A percentile compares a stretch with the other conserved stretches of the same genome.
Conservation (phyloP, 2,888 invertebrate species). For the Dolichopus griseipennis region DNA sequence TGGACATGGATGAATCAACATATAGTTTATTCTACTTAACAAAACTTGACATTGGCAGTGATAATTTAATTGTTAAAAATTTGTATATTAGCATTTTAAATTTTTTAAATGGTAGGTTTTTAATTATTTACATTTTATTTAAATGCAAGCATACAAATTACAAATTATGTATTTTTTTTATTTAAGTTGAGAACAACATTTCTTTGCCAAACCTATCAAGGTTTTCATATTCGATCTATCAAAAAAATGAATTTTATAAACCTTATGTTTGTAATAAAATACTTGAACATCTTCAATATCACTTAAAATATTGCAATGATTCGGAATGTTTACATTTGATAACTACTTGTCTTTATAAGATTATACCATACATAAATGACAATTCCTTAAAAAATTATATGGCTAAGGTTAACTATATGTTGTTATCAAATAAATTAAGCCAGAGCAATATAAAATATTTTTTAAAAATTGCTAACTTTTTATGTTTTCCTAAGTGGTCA, state of each 20-base stretch:
- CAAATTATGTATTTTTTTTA: constrained; percentile 10
- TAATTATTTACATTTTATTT: no score
- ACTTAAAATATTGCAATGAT: constrained; percentile 34
- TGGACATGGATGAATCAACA: constrained; percentile 41
- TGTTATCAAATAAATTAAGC: constrained; percentile 33
- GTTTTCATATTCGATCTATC: constrained; percentile 41
- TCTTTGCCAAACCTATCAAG: constrained; percentile 41
- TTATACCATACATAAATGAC: constrained; percentile 38
- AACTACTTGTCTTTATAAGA: constrained; percentile 44
- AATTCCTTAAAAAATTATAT: constrained; percentile 40
- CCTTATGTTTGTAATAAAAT: constrained; percentile 39
- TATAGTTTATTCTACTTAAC: constrained; percentile 44
- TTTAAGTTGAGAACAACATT: constrained; percentile 28
- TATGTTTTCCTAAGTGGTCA: constrained; percentile 46
- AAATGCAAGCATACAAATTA: no score
- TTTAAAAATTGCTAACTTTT: constrained; percentile 39
- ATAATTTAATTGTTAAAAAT: constrained; percentile 34
- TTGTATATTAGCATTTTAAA: constrained; percentile 34
- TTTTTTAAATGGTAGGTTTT: not conserved
- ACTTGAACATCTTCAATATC: constrained; percentile 37
- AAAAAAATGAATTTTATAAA: constrained; percentile 38
- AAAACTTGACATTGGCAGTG: constrained; percentile 42
- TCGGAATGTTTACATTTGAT: constrained; percentile 43
- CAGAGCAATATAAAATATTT: constrained; percentile 28
- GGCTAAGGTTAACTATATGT: constrained; percentile 33